A percentile compares a stretch with the other conserved stretches of the same genome.
phyloP scores from a whole-genome alignment of 2,888 invertebrate genomes.

The Aporophyla lueneburgensis region DNA sequence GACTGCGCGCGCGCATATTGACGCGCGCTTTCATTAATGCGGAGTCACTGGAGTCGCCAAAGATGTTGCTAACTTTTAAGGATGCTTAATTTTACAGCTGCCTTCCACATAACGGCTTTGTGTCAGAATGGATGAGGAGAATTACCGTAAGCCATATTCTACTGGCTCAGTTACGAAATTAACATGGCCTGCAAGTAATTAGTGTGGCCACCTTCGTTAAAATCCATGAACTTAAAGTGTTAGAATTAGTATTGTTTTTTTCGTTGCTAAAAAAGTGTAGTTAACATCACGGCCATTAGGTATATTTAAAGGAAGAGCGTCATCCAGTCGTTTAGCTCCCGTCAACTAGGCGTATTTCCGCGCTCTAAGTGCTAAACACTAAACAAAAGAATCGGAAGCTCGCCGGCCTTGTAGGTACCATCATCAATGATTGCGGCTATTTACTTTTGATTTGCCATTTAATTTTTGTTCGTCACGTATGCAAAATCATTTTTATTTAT shows the following conservation, averaged over 20 bases:
- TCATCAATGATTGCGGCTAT: conserved; percentile 75
- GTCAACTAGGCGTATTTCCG: conserved; percentile 89
- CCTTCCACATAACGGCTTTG: conserved; percentile 74
- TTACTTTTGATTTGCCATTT: conserved; percentile 67
- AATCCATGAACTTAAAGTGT: conserved; percentile 70
- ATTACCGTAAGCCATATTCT: conserved; percentile 69
- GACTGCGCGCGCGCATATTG: conserved; percentile 86
- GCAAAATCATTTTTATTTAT: conserved; percentile 54
- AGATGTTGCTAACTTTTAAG: conserved; percentile 78
- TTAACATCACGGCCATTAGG: conserved; percentile 79
- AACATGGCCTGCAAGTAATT: conserved; percentile 50
- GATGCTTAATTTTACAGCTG: conserved; percentile 78
- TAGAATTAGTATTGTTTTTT: conserved; percentile 79
- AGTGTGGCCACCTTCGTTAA: conserved; percentile 48
- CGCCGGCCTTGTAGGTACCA: conserved; percentile 79
- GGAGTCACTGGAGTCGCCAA: conserved; percentile 81
- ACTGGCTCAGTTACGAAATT: conserved; percentile 66
- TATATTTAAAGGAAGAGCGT: conserved; percentile 80
- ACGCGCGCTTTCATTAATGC: conserved; percentile 86
- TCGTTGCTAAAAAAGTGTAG: conserved; percentile 76
- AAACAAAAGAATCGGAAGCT: conserved; percentile 87
- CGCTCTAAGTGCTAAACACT: conserved; percentile 79
- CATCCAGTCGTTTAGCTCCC: conserved; percentile 86
- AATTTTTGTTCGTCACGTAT: conserved; percentile 66
- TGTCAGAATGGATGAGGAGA: conserved; percentile 71